Percentiles rank a stretch among this genome's conserved stretches.
Evolutionary conservation across 2,113 vertebrate genomes (phyloP).

Genomic region (Notiomystis cincta): DNA sequence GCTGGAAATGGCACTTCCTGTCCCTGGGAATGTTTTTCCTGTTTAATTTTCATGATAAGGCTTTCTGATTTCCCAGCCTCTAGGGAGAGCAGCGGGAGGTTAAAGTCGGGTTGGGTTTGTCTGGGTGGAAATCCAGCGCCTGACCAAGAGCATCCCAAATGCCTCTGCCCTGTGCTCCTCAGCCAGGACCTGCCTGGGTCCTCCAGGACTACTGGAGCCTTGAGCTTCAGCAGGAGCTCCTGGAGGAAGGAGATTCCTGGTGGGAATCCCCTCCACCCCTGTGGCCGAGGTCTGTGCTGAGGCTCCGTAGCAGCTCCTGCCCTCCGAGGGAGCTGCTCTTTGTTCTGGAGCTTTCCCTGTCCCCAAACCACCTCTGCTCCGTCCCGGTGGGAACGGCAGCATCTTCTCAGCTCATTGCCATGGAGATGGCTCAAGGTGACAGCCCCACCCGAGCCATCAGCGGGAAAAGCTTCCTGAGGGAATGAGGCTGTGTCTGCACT

Average conservation of each 20-base stretch:
- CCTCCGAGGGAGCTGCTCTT: neutral
- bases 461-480: neutral
- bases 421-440: conserved; percentile 55
- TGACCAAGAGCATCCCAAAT: neutral
- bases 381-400: neutral
- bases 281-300: neutral
- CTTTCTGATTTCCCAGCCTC: neutral
- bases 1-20: neutral
- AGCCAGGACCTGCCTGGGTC: neutral
- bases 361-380: neutral
- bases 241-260: neutral
- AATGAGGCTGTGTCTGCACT: neutral
- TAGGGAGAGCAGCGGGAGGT: neutral
- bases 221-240: neutral
- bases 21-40: neutral
- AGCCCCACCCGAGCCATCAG: conserved; percentile 32
- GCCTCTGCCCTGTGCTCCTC: neutral
- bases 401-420: conserved; percentile 43
- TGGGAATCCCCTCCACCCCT: neutral
- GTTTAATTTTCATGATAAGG: neutral
- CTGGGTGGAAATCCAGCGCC: neutral
- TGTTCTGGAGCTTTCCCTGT: neutral
- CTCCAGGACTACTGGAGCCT: neutral
- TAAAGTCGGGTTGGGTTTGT: neutral
- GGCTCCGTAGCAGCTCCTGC: neutral